phyloP scores from a whole-genome alignment of 92 coral and sea anemone genomes.

The Epizoanthus rinbou region DNA sequence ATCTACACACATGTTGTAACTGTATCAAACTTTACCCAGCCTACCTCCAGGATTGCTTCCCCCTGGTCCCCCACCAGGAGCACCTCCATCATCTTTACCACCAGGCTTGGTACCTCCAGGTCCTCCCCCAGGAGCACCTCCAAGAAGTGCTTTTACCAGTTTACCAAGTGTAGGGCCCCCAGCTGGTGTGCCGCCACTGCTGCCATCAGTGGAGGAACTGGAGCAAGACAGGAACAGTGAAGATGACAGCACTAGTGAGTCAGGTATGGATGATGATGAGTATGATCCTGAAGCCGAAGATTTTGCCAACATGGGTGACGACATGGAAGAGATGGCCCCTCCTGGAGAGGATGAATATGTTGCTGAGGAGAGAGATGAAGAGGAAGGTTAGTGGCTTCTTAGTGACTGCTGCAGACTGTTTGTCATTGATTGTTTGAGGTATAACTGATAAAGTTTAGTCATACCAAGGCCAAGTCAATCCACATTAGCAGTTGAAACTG shows the following conservation, averaged over 20 bases:
- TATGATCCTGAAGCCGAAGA: slow-evolving; percentile 75
- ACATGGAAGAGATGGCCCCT: slow-evolving; percentile 40
- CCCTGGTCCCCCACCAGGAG: slow-evolving; percentile 68
- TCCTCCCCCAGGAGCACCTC: slow-evolving; percentile 75
- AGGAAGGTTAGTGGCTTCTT: slow-evolving; percentile 44
- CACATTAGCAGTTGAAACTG: no score
- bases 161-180: slow-evolving; percentile 15
- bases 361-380: slow-evolving; percentile 49
- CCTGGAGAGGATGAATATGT: slow-evolving; percentile 56
- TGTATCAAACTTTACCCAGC: slow-evolving; percentile 39
- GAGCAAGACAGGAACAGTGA: slow-evolving; percentile 71
- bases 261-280: slow-evolving; percentile 88
- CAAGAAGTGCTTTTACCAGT: slow-evolving; percentile 44
- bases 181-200: slow-evolving; percentile 8
- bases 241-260: slow-evolving; percentile 87
- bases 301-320: slow-evolving; percentile 45
- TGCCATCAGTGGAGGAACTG: slow-evolving; percentile 34
- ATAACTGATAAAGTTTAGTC: not conserved
- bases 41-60: slow-evolving; percentile 70
- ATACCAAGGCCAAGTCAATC: not conserved
- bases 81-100: slow-evolving; percentile 68
- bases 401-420: no score
- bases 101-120: slow-evolving; percentile 66
- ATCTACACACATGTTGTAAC: not conserved
- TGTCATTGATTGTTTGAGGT: not conserved